phyloP scores from a whole-genome alignment of 2,113 vertebrate genomes.

The Ochotona curzoniae region DNA sequence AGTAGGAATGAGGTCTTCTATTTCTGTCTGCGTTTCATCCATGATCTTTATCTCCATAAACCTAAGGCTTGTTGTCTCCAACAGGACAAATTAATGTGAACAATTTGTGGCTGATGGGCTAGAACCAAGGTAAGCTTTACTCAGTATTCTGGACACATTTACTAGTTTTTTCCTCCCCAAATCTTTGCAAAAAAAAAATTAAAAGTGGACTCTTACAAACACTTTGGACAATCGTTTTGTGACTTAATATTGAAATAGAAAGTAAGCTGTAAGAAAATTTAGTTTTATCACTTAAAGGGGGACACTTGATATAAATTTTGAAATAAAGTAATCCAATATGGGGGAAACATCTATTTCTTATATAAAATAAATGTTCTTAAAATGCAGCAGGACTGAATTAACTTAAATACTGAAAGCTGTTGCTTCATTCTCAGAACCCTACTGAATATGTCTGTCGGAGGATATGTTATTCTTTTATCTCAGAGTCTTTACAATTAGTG shows the following conservation, averaged over 20 bases:
- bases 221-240: background rate
- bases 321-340: background rate
- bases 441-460: background rate
- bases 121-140: background rate
- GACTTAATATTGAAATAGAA: background rate
- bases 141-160: background rate
- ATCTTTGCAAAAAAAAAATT: background rate
- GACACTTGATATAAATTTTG: background rate
- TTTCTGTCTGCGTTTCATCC: background rate
- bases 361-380: background rate
- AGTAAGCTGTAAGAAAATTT: background rate
- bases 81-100: background rate
- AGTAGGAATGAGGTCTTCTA: background rate
- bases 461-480: conserved; percentile 20
- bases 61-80: background rate
- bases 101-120: background rate
- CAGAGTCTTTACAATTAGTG: background rate
- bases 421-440: background rate
- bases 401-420: background rate
- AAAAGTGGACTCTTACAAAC: background rate
- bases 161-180: background rate
- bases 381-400: background rate
- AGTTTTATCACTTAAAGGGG: background rate
- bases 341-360: background rate
- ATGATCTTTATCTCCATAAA: background rate